Evolutionary conservation across 2,797 vertebrate genomes (phyloP).

Genomic region (Agapornis canus): DNA sequence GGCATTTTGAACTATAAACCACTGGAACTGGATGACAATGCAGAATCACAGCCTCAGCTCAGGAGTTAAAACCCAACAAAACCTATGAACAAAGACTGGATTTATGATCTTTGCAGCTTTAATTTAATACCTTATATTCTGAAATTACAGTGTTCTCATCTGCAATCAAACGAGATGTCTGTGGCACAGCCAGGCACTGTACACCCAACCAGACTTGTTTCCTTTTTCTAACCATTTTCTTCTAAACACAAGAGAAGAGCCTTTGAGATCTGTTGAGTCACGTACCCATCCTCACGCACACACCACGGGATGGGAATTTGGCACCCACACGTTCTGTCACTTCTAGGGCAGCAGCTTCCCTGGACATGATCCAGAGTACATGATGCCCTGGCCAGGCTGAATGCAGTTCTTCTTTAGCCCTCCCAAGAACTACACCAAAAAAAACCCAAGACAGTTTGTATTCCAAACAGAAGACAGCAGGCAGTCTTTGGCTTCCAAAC

Average conservation of each 20-base stretch:
- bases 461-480: neutral
- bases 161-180: neutral
- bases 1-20: neutral
- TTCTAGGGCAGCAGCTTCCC: neutral
- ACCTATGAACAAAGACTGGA: neutral
- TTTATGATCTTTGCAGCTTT: neutral
- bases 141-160: neutral
- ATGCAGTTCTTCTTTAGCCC: neutral
- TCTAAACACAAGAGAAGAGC: neutral
- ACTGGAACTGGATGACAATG: neutral
- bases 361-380: neutral
- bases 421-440: neutral
- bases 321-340: neutral
- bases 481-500: neutral
- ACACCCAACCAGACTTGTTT: neutral
- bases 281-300: accelerated
- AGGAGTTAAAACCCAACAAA: neutral
- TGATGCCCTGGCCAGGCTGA: neutral
- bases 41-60: neutral
- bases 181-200: accelerated
- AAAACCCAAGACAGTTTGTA: neutral
- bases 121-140: neutral
- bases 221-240: neutral
- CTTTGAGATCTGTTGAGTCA: neutral
- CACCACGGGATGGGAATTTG: neutral